Conservation (phyloP, 1,140 invertebrate species). For the Procambarus clarkii region DNA sequence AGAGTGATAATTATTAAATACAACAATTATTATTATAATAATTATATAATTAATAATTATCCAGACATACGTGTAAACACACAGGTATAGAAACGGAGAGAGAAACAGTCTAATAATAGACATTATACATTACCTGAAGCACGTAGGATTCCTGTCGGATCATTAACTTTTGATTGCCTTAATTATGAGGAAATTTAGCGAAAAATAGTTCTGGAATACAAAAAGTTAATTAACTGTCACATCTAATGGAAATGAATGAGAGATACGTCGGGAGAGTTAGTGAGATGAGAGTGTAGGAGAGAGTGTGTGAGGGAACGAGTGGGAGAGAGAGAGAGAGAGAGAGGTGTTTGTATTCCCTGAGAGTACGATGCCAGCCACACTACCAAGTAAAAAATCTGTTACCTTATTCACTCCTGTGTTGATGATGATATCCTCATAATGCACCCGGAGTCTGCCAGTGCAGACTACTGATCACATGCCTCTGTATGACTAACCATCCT, state of each 20-base stretch:
- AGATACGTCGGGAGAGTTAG: neutral
- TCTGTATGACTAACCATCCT: too few species aligned
- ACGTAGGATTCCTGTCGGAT: neutral
- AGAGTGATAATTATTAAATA: too few species aligned
- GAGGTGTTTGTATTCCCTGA: neutral
- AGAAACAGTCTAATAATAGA: neutral
- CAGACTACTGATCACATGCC: too few species aligned
- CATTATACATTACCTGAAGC: neutral
- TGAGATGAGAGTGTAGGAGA: neutral
- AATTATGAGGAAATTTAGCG: slow-evolving; percentile 7
- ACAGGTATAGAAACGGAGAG: neutral
- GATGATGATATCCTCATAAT: too few species aligned
- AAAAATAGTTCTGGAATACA: neutral
- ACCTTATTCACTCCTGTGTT: too few species aligned
- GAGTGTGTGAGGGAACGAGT: neutral
- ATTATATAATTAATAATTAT: too few species aligned
- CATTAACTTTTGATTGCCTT: slow-evolving; percentile 3
- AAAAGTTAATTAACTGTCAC: slow-evolving; percentile 9
- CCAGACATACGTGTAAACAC: too few species aligned
- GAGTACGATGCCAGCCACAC: too few species aligned
- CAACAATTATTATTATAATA: too few species aligned
- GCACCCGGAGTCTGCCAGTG: too few species aligned
- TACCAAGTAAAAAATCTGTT: too few species aligned
- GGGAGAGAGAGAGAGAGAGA: neutral
- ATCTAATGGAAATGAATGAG: neutral